A percentile compares a stretch with the other conserved stretches of the same genome.
Evolutionary conservation across 2,113 vertebrate genomes (phyloP).

Genomic region (Chloebia gouldiae): DNA sequence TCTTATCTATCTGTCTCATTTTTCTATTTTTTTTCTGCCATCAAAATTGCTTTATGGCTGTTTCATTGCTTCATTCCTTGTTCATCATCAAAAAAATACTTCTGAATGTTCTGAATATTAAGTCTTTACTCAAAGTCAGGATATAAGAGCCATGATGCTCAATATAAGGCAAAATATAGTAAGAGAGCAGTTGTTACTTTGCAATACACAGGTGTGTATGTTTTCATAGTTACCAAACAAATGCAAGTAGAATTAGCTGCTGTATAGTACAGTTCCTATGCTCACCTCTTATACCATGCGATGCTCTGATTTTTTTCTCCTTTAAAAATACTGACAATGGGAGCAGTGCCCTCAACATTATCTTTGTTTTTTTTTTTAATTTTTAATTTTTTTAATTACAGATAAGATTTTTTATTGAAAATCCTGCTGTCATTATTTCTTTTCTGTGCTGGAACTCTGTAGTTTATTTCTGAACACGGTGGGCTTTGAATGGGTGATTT

Average conservation of each 20-base stretch:
- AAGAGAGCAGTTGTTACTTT: background rate
- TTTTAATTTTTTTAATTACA: background rate
- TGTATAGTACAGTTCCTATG: background rate
- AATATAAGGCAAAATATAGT: background rate
- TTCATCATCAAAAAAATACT: background rate
- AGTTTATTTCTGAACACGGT: background rate
- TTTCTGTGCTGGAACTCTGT: background rate
- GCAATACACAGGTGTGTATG: background rate
- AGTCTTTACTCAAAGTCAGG: background rate
- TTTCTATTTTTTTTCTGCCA: rapidly evolving
- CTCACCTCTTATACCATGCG: background rate
- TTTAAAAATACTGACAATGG: background rate
- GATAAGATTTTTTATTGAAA: background rate
- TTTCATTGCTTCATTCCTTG: background rate
- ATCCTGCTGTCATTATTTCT: background rate
- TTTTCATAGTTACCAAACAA: background rate
- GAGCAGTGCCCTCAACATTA: background rate
- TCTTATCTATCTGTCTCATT: background rate
- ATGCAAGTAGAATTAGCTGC: background rate
- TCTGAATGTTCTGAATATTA: background rate
- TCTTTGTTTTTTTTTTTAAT: background rate
- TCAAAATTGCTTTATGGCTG: background rate
- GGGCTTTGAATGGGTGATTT: background rate
- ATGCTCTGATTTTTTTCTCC: background rate
- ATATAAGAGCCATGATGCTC: background rate